phyloP scores from a whole-genome alignment of 2,888 invertebrate genomes.

The Hirtodrosophila cameraria region DNA sequence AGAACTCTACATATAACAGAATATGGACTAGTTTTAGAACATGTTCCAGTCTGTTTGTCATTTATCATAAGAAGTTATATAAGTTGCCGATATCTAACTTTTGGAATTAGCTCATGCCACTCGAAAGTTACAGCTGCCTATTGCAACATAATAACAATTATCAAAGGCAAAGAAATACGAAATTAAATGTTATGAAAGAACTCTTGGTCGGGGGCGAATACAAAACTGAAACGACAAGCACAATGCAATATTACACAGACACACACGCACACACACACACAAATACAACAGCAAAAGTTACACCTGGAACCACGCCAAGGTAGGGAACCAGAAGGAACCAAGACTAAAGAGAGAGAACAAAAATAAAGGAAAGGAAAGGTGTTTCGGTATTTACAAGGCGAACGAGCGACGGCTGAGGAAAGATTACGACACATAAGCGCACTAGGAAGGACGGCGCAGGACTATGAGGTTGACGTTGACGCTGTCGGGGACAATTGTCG shows the following conservation, averaged over 20 bases:
- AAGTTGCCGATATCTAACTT: not conserved
- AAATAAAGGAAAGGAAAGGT: conserved; percentile 55
- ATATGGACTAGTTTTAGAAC: too few relatives aligned
- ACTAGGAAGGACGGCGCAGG: conserved; percentile 13
- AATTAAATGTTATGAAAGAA: conserved; percentile 66
- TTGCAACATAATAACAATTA: conserved; percentile 53
- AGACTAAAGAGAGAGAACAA: not conserved
- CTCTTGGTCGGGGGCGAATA: conserved; percentile 36
- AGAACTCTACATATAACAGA: too few relatives aligned
- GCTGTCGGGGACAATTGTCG: conserved; percentile 37
- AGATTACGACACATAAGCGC: conserved; percentile 49
- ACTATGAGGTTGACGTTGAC: conserved; percentile 30
- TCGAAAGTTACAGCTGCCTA: conserved; percentile 38
- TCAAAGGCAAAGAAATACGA: conserved; percentile 30
- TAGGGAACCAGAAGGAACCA: conserved; percentile 2
- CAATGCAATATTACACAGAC: conserved; percentile 34
- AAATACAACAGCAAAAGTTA: conserved; percentile 59
- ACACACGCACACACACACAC: not conserved
- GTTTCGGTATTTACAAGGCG: conserved; percentile 65
- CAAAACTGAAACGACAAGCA: conserved; percentile 36
- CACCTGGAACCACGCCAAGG: conserved; percentile 72
- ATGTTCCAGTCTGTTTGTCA: not conserved
- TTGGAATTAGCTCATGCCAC: conserved; percentile 28
- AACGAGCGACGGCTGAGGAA: conserved; percentile 23
- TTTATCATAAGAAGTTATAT: conserved; percentile 7